Base-by-base conservation (phyloP, 2,113 vertebrate genomes). In the Microcebus ravelobensis region DNA sequence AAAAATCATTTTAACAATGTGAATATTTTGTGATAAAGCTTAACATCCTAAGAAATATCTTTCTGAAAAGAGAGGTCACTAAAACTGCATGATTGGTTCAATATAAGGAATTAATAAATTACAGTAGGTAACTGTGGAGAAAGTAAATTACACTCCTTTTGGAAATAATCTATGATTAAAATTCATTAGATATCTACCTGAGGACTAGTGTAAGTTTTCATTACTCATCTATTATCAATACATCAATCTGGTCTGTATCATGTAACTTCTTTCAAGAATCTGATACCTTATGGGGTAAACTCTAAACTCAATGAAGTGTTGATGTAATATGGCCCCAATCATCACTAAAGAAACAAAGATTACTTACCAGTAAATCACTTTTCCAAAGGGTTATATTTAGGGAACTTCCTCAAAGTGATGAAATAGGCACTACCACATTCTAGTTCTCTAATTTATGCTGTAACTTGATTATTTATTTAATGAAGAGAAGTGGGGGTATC, bases 21-120 rank as follows among this genome's bases (percentile, higher is more conserved):
- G 45, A 84, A 52, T 25, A n/a, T 76, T 42, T 88, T 71, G 85
- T 18, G 7, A 77, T 55, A 82, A 83, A 90, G 42, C 4, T 93
- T 95, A 93, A 73, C 15, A 70, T 67, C n/a, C 71, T 93, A 90
- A 87, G 36, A 92, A 34, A 96, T 3, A 87, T 59, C 59, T 95
- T 94, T 96, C 90, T 80, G 21, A 91, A 84, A 91, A 93, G 18
- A 83, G 2, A 80, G 20, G 8, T 68, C 50, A 87, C 59, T 23
- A 94, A 94, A 76, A 82, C 29, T 90, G 2, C 21, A 95, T 42
- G 65, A 74, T 8, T 67, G 29, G 39, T 81, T 94, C 93, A 87
- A 94, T 52, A 74, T 2, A 90, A 65, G 9, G 36, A 84, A 95
- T 85, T 67, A 89, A 94, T 48, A 34, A 70, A 96, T 77, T 61